Percentiles rank a stretch among this genome's conserved stretches.
Evolutionary conservation across 1,140 invertebrate species (phyloP).

Genomic region (Bathynomus jamesi): DNA sequence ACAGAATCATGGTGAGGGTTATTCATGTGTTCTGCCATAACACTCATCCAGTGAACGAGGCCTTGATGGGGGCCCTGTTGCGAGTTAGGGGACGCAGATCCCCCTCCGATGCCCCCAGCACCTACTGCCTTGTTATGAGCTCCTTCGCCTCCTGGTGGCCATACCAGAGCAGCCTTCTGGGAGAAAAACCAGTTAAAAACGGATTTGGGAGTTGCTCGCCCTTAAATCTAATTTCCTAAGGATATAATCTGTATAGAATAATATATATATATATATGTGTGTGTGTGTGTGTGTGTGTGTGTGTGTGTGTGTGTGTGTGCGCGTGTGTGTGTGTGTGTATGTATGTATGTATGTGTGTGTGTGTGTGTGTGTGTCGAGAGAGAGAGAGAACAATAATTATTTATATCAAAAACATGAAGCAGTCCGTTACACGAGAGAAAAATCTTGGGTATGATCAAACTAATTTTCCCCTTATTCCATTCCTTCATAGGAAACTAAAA

Average conservation of each 20-base stretch:
- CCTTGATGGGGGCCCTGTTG: slow-evolving; percentile 18
- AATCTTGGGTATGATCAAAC: too few species aligned
- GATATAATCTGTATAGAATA: background rate
- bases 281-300: background rate
- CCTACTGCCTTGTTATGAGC: slow-evolving; percentile 45
- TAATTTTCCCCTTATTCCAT: too few species aligned
- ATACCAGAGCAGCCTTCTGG: slow-evolving; percentile 46
- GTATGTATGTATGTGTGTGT: too few species aligned
- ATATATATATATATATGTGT: background rate
- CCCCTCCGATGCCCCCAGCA: slow-evolving; percentile 38
- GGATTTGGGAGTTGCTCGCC: too few species aligned
- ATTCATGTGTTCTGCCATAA: slow-evolving; percentile 67
- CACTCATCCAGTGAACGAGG: slow-evolving; percentile 73
- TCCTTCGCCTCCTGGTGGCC: slow-evolving; percentile 43
- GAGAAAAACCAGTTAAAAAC: background rate
- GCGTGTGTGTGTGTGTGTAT: too few species aligned
- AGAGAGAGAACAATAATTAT: too few species aligned
- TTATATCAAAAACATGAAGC: too few species aligned
- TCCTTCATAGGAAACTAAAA: too few species aligned
- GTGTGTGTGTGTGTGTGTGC: too few species aligned
- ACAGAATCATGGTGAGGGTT: slow-evolving; percentile 52
- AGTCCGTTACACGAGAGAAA: too few species aligned
- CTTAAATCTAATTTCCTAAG: too few species aligned
- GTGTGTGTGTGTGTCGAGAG: too few species aligned
- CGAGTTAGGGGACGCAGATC: slow-evolving; percentile 23